Conservation (phyloP, 2,888 invertebrate genomes). For the Aspidiotus rigidus region DNA sequence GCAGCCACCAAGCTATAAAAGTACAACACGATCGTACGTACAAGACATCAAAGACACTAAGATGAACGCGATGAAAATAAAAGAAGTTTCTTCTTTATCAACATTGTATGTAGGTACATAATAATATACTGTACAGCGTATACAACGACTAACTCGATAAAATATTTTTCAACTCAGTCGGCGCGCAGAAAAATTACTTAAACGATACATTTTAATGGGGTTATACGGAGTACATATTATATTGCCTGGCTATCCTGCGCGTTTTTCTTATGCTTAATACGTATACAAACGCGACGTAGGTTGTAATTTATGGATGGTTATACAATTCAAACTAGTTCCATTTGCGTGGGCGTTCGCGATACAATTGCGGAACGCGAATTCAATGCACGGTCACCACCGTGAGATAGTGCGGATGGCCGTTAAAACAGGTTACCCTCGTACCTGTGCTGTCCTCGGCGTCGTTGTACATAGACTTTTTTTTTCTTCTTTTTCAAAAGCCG, state of each 20-base stretch:
- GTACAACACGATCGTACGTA: too few relatives aligned
- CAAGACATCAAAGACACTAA: too few relatives aligned
- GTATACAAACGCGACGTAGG: conserved; percentile 13
- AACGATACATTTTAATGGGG: conserved; percentile 28
- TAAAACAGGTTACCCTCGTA: conserved; percentile 31
- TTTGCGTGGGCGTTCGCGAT: conserved; percentile 31
- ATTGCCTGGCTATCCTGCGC: background rate
- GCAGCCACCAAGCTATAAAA: too few relatives aligned
- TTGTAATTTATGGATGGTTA: conserved; percentile 31
- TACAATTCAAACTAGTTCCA: conserved; percentile 23
- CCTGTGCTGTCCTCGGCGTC: conserved; percentile 2
- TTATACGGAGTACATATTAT: conserved; percentile 13
- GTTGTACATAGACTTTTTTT: background rate
- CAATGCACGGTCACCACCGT: conserved; percentile 24
- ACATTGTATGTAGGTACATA: too few relatives aligned
- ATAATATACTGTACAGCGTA: too few relatives aligned
- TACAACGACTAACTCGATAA: too few relatives aligned
- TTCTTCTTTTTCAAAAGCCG: background rate
- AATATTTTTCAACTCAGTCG: background rate
- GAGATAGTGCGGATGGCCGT: conserved; percentile 32
- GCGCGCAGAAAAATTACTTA: conserved; percentile 14
- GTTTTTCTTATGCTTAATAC: background rate
- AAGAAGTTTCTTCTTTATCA: too few relatives aligned
- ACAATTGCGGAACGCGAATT: conserved; percentile 32
- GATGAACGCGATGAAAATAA: too few relatives aligned